Evolutionary conservation across 2,797 vertebrate genomes (phyloP).

Genomic region (Brachymystax lenok): DNA sequence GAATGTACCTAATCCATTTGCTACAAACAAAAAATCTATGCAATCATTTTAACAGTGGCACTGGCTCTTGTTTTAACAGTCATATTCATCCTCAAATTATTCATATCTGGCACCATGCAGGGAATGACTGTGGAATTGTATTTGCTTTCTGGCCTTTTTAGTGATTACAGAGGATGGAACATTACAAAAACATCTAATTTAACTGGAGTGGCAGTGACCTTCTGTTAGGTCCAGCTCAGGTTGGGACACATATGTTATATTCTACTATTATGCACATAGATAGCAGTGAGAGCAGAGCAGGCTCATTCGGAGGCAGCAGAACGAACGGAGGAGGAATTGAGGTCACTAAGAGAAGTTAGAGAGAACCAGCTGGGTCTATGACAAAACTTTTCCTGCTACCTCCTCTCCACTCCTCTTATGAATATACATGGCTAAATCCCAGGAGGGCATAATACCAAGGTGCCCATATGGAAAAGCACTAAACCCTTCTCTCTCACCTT

Average conservation of each 20-base stretch:
- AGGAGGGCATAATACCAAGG: slow-evolving; percentile 66
- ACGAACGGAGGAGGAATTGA: slow-evolving; percentile 63
- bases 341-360: slow-evolving; percentile 74
- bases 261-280: slow-evolving; percentile 1
- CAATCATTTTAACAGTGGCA: not conserved
- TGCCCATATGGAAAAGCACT: slow-evolving; percentile 76
- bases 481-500: slow-evolving; percentile 75
- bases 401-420: slow-evolving; percentile 68
- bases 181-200: not conserved
- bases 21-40: not conserved
- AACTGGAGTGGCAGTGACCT: slow-evolving; percentile 21
- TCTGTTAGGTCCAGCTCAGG: slow-evolving; percentile 30
- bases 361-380: slow-evolving; percentile 74
- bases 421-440: slow-evolving; percentile 77
- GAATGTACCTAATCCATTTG: not conserved
- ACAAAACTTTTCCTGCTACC: slow-evolving; percentile 57
- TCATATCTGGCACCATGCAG: not conserved
- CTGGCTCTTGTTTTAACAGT: not conserved
- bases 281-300: slow-evolving; percentile 30
- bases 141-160: not conserved
- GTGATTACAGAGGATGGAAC: slow-evolving; percentile 8
- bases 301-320: slow-evolving; percentile 42
- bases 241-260: slow-evolving; percentile 24
- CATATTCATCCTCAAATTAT: not conserved
- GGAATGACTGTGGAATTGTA: not conserved